Evolutionary conservation across 1,140 invertebrate species (phyloP), one percentile per base, ranked within the genome.

Genomic region (Eupristina koningsbergeri): DNA sequence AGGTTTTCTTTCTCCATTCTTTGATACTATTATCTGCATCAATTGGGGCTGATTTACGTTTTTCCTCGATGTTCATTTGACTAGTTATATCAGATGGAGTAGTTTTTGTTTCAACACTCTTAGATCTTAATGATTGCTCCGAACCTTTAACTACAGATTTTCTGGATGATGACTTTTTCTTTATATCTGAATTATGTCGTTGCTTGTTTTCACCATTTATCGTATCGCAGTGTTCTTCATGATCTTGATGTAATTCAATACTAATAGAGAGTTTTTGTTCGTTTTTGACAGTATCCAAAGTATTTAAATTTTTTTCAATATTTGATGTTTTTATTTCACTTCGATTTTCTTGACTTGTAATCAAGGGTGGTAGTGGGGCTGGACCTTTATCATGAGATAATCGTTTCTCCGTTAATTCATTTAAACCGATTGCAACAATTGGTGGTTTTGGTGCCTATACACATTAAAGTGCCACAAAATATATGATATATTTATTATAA

Each of bases 361-460:
- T 85, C 0, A 91, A 88, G 80, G 93, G 92, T 69, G 93, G 93
- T 83, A 90, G 91, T 77, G 93, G 93, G 31, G 94, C 92, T 41
- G 93, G 93, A 47, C 93, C 93, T 86, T 94, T 94, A 75, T 94
- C 93, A 82, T 92, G 89, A 58, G 92, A 92, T 82, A 89, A 82
- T 87, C 90, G 88, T 80, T 91, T 89, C 78, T 93, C 92, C 53
- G 71, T 91, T 26, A 85, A 83, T 74, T 91, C 91, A 9, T 64
- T 64, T 11, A 31, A 13, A 29, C n/a, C 89, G 86, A 61, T 63
- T 91, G 26, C 85, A 81, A 78, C 91, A 90, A 86, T 84, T 41
- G 93, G 92, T 45, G 93, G 91, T 83, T 93, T 91, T 83, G 92
- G 93, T 83, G 92, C 91, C 91, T 92, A 15, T 9, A 36, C 22